Conservation (phyloP, 2,888 invertebrate species). For the Drosophila neotestacea region DNA sequence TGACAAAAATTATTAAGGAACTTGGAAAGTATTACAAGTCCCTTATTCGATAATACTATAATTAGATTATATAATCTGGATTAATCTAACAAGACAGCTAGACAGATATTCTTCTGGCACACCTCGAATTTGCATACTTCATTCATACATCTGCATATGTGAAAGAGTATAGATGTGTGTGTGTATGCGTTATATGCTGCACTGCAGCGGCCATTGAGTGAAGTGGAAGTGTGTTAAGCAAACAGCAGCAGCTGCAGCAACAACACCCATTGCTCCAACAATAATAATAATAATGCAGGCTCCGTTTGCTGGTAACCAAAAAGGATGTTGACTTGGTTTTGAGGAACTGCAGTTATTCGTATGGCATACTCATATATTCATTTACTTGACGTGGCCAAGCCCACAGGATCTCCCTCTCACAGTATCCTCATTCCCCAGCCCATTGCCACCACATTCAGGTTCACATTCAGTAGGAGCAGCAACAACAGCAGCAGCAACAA, state of each 20-base stretch:
- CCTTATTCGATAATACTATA: no score
- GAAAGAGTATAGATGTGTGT: conserved; percentile 16
- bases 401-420: conserved; percentile 46
- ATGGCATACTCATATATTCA: conserved; percentile 76
- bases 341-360: conserved; percentile 79
- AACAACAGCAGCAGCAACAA: conserved; percentile 5
- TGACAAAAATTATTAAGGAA: no score
- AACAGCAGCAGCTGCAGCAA: conserved; percentile 48
- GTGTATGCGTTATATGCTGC: conserved; percentile 32
- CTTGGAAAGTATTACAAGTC: no score
- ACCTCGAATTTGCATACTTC: conserved; percentile 50
- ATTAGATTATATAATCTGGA: no score
- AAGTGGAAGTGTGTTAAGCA: conserved; percentile 79
- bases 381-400: conserved; percentile 69
- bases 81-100: no score
- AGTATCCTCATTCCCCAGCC: no score
- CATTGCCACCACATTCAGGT: no score
- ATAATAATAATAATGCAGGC: conserved; percentile 50
- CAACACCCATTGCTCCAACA: conserved; percentile 10
- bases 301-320: conserved; percentile 69
- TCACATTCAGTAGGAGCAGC: neutral
- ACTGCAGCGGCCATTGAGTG: conserved; percentile 74
- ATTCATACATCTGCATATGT: conserved; percentile 40
- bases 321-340: conserved; percentile 80
- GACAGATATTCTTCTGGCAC: conserved; percentile 2